phyloP scores from a whole-genome alignment of 2,888 invertebrate genomes.

The Drosophila anomelani region DNA sequence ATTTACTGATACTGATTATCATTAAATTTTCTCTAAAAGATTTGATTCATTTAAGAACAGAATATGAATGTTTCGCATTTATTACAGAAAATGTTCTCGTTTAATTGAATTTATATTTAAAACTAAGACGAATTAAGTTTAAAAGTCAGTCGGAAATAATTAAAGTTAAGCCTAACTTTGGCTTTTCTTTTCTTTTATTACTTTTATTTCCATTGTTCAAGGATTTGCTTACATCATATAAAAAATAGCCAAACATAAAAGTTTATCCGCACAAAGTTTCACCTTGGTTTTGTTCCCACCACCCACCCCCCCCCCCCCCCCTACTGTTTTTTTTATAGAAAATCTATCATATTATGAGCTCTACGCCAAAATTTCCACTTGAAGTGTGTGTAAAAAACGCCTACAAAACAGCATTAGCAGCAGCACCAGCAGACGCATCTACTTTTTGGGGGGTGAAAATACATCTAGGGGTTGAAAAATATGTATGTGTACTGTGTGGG shows the following conservation, averaged over 20 bases:
- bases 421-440: constrained; percentile 3
- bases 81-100: too few species aligned
- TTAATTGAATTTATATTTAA: too few species aligned
- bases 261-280: background rate
- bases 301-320: too few species aligned
- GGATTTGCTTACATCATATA: background rate
- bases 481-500: background rate
- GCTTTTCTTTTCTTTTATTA: background rate
- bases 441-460: constrained; percentile 17
- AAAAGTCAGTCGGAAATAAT: too few species aligned
- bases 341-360: constrained; percentile 67
- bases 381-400: constrained; percentile 50
- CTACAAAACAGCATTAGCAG: constrained; percentile 26
- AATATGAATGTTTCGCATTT: too few species aligned
- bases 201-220: background rate
- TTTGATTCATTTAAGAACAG: too few species aligned
- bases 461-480: background rate
- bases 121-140: too few species aligned
- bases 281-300: constrained; percentile 2
- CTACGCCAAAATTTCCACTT: constrained; percentile 69
- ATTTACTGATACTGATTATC: too few species aligned
- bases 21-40: too few species aligned
- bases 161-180: too few species aligned
- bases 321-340: constrained; percentile 16
- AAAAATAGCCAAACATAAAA: too few species aligned